Percentiles rank a stretch among this genome's conserved stretches.
These are phyloP conservation scores for Capitella teleta DNA, from an alignment of 1,140 invertebrate genomes.

Conservation along the genomic window DNA sequence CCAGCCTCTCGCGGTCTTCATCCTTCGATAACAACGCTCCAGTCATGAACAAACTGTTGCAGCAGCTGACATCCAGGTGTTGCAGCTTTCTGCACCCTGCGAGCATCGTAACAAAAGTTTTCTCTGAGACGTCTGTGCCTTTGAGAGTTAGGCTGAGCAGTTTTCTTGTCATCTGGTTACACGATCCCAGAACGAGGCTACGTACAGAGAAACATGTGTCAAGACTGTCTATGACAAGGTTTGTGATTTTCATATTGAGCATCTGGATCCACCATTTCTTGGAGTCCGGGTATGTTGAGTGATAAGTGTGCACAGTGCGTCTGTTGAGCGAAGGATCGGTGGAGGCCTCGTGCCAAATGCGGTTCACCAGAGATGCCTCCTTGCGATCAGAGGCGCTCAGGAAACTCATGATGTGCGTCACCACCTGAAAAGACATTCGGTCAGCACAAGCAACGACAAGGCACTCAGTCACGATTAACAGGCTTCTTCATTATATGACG, in stretches of 20 bases:
- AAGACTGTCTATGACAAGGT: constrained; percentile 25
- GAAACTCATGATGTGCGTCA: constrained; percentile 30
- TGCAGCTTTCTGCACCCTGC: constrained; percentile 38
- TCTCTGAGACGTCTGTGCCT: constrained; percentile 26
- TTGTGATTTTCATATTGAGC: constrained; percentile 16
- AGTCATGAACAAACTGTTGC: constrained; percentile 59
- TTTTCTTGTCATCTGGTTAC: constrained; percentile 20
- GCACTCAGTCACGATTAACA: too few species aligned
- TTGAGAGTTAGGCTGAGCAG: constrained; percentile 25
- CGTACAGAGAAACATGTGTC: constrained; percentile 18
- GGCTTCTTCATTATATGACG: too few species aligned
- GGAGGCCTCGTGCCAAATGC: constrained; percentile 33
- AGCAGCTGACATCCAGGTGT: constrained; percentile 50
- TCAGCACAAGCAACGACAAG: too few species aligned
- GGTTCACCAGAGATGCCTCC: constrained; percentile 28
- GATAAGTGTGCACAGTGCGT: constrained; percentile 25
- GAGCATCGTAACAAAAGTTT: constrained; percentile 23
- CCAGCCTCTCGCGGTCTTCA: constrained; percentile 44
- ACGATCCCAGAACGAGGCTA: constrained; percentile 19
- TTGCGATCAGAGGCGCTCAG: constrained; percentile 33
- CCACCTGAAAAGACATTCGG: constrained; percentile 25
- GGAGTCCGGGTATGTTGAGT: not conserved
- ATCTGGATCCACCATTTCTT: constrained; percentile 6
- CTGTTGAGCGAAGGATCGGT: constrained; percentile 28
- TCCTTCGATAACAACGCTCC: constrained; percentile 53